Evolutionary conservation across 2,888 invertebrate species (phyloP), one percentile per base, ranked within the genome.

Genomic region (Germaria angustata): DNA sequence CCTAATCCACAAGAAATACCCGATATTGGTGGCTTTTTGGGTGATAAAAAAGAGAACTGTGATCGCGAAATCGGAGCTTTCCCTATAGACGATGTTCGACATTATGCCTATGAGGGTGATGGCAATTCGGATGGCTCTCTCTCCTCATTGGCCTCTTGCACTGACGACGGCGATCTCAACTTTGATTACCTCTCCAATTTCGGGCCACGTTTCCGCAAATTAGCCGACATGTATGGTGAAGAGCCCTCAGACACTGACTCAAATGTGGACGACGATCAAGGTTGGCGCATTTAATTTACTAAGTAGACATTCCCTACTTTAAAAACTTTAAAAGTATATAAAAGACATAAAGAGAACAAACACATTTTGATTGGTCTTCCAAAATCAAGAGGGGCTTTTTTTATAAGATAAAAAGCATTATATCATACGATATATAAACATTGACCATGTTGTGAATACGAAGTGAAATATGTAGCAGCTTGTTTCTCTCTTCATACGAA

Each of bases 61-160:
- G 98, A 98, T 92, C 94, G 96, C 84, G 99, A 99, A 91, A 96
- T 96, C 1, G 96, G 96, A 87, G 96, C 96, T 86, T 95, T 95
- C 87, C 98, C 98, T 0, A 97, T 96, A 89, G 99, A 99, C 91
- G 99, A 99, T 91, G 96, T 99, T 20, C 94, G 99, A 79, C 97
- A 99, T 91, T 99, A 99, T 91, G 98, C 98, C 75, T 99, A 99
- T 90, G 99, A 99, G 92, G 99, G 99, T 55, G 97, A 97, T 90
- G 98, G 98, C 86, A 98, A 98, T 90, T 95, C 95, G 15, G 96
- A 96, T 85, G 98, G 98, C 85, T 98, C 98, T 9, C 93, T 99
- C 22, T 98, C 98, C 66, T 97, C 97, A 53, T 92, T 98, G 86
- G 97, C 97, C 85, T 97, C 97, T 87, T 96, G 96, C 94, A 96